Base-by-base conservation (phyloP, 2,797 vertebrate genomes). In the Strix occidentalis region DNA sequence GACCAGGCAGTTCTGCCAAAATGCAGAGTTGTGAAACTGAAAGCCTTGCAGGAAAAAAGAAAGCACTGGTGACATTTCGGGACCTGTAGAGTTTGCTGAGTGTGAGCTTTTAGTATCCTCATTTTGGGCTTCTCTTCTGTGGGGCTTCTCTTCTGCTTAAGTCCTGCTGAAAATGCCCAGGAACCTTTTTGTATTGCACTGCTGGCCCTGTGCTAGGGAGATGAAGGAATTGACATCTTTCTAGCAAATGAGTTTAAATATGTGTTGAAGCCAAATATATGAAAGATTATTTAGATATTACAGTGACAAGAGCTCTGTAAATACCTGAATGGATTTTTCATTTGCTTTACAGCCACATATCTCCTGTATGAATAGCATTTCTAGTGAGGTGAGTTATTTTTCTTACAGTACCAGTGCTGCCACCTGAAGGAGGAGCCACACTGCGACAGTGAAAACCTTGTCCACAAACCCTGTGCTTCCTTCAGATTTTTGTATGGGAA, bases 21-120 rank as follows among this genome's bases (percentile, higher is more conserved):
- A 41, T 0, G 0, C 51, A 16, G 19, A 41, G 9, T 1, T 58
- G 10, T 33, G 24, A 39, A 69, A 12, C 5, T 39, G 31, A 60
- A 29, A 10, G 6, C 10, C 29, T 87, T 56, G 16, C 5, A n/a
- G 39, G 41, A 51, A n/a, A 50, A 68, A 65, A 54, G 13, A 26
- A 83, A 65, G 7, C 12, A 8, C 10, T 24, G 46, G 14, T 15
- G 43, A 13, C 77, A 80, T 76, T 63, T 43, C 12, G 24, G 15
- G 16, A 35, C 33, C 18, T 45, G 31, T 48, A 26, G 41, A 50
- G 13, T 57, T 72, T 56, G 64, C 29, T 21, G 60, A 61, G 28
- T 11, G 13, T 19, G 43, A 57, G 33, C 9, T 77, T 74, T 50
- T 60, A 35, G 5, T 37, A 21, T 45, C 15, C 37, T 72, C 9